Percentiles rank a stretch among this genome's conserved stretches.
phyloP scores from a whole-genome alignment of 1,140 invertebrate genomes.

The Caenorhabditis latens region DNA sequence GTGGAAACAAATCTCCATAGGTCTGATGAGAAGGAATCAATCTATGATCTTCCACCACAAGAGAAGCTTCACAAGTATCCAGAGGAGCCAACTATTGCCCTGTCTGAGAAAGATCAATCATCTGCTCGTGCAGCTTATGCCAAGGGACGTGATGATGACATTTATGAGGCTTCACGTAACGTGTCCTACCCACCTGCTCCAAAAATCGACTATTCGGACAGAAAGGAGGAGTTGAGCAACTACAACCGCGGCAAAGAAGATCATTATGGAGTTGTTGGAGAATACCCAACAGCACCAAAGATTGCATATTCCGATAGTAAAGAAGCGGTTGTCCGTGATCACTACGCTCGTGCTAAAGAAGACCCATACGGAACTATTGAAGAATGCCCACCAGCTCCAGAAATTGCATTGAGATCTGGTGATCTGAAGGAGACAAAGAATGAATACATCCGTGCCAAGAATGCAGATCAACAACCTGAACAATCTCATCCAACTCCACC shows the following conservation, averaged over 20 bases:
- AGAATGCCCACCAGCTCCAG: slow-evolving; percentile 39
- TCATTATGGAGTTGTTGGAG: slow-evolving; percentile 17
- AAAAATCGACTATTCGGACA: background rate
- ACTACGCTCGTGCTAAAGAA: slow-evolving; percentile 19
- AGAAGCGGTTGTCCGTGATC: slow-evolving; percentile 7
- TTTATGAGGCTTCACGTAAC: slow-evolving; percentile 4
- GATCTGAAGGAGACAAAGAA: slow-evolving; percentile 12
- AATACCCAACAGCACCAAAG: slow-evolving; percentile 6
- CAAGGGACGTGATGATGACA: slow-evolving; percentile 2
- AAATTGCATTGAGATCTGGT: background rate
- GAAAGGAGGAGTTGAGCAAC: background rate
- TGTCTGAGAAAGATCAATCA: background rate
- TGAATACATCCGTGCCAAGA: background rate
- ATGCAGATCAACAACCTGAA: background rate
- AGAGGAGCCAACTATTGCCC: slow-evolving; percentile 37
- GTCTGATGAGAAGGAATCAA: slow-evolving; percentile 57
- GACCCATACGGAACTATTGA: slow-evolving; percentile 9
- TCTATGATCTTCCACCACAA: slow-evolving; percentile 61
- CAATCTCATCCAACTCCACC: background rate
- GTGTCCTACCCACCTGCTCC: background rate
- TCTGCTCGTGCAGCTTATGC: background rate
- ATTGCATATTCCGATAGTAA: slow-evolving; percentile 34
- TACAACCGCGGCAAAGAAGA: slow-evolving; percentile 9
- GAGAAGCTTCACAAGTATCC: slow-evolving; percentile 42
- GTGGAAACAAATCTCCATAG: slow-evolving; percentile 40